Evolutionary conservation across 2,888 invertebrate species (phyloP), one percentile per base, ranked within the genome.

Genomic region (Drosophila quinaria): DNA sequence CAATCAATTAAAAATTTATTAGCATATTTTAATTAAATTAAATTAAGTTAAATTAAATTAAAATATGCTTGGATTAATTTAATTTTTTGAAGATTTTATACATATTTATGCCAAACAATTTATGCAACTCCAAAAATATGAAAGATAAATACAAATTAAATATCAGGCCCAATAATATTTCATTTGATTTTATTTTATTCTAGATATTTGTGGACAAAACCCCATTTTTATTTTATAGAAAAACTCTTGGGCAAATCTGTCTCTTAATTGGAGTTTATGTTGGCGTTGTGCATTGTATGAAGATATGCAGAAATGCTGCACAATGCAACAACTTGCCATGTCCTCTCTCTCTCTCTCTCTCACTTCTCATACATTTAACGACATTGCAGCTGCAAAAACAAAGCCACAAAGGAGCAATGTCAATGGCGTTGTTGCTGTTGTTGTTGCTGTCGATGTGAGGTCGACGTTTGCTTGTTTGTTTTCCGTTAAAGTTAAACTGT

Each of bases 341-440:
- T 10, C 35, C 67, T 68, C 35, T 42, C 62, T 44, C 35, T 22
- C n/a, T 35, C 52, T 41, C 13, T 42, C 35, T 13, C 29, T 13
- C 47, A 44, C 25, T 13, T 29, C 29, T 29, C 29, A 8, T 8
- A 15, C 39, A 39, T 56, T 62, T 77, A 50, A 56, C 49, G 49
- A 51, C 17, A 44, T 37, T 44, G 70, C 87, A 85, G 89, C 88
- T 89, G 86, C 86, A 76, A 75, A 80, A 86, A 89, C 88, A 86
- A 74, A 35, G 75, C 78, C 74, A 55, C 80, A 64, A 62, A 61
- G 75, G 80, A 67, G 76, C 67, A 65, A 70, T 77, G 60, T 67
- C 76, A 76, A 72, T 70, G 67, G 63, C 66, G 65, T 29, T 52
- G 58, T 59, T 54, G 51, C 25, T 54, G 46, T 56, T 19, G 13